These are phyloP conservation scores for Drosophila kuntzei DNA, from an alignment of 2,888 invertebrate genomes.

Conservation along the genomic window DNA sequence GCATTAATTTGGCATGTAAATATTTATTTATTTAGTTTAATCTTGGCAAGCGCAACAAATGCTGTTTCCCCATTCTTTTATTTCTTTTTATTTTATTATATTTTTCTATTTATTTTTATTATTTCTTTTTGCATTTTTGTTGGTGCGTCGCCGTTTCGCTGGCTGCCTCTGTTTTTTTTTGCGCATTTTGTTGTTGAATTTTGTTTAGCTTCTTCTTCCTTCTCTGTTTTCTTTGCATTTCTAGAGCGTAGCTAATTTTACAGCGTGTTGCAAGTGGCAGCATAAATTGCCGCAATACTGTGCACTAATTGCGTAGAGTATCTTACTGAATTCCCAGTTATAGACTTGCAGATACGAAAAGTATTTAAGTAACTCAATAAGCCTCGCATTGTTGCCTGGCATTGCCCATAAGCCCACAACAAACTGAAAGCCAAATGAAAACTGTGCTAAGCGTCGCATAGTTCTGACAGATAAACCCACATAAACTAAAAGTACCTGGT, in stretches of 20 bases:
- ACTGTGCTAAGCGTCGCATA: constrained; percentile 20
- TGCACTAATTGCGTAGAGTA: constrained; percentile 42
- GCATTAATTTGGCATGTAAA: constrained; percentile 82
- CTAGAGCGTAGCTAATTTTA: constrained; percentile 72
- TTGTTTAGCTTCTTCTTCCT: background rate
- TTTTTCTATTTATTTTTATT: constrained; percentile 13
- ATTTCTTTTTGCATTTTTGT: constrained; percentile 27
- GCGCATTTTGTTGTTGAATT: constrained; percentile 18
- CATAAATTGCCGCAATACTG: constrained; percentile 49
- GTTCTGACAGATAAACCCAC: constrained; percentile 55
- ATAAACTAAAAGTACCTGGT: constrained; percentile 42
- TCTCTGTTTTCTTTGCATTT: constrained; percentile 49
- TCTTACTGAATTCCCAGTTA: background rate
- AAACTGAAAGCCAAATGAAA: constrained; percentile 12
- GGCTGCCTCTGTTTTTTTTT: constrained; percentile 51
- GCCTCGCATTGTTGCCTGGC: background rate
- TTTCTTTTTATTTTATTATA: constrained; percentile 17
- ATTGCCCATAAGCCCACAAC: background rate
- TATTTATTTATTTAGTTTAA: constrained; percentile 76
- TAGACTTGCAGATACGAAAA: background rate
- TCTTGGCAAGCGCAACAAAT: constrained; percentile 57
- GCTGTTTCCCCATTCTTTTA: background rate
- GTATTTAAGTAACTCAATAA: background rate
- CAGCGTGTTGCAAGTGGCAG: constrained; percentile 48
- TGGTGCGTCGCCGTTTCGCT: constrained; percentile 57